These are phyloP conservation scores for Chromoteleia sp. DNA, from an alignment of 2,888 invertebrate genomes.

Conservation along the genomic window DNA sequence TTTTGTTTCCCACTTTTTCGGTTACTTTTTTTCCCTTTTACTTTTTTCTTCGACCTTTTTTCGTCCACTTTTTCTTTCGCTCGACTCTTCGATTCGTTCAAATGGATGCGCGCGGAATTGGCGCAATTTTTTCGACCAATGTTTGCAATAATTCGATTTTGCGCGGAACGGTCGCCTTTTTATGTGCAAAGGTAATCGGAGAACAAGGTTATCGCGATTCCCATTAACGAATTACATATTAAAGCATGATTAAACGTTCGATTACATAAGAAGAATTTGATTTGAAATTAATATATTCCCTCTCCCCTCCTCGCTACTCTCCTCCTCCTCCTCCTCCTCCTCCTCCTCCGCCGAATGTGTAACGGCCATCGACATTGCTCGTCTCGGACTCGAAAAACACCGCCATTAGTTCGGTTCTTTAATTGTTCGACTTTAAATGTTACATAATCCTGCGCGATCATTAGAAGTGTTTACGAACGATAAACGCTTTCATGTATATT, in stretches of 20 bases:
- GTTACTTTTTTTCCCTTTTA: too few species aligned
- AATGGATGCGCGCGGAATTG: too few species aligned
- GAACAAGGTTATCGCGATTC: neutral
- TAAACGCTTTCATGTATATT: slow-evolving; percentile 12
- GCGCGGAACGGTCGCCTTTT: neutral
- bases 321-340: neutral
- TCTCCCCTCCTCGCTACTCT: neutral
- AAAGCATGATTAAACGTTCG: slow-evolving; percentile 14
- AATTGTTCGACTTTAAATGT: neutral
- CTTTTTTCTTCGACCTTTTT: too few species aligned
- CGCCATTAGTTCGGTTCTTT: slow-evolving; percentile 2
- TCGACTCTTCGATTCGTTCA: too few species aligned
- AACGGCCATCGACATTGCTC: neutral
- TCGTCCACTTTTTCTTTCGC: too few species aligned
- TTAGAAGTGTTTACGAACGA: slow-evolving; percentile 12
- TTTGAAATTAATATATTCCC: slow-evolving; percentile 4
- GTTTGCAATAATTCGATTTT: neutral
- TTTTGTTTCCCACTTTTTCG: too few species aligned
- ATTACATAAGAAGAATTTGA: slow-evolving; percentile 17
- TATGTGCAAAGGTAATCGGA: neutral
- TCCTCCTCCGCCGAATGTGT: neutral
- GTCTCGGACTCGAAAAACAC: neutral
- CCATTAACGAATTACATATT: slow-evolving; percentile 8
- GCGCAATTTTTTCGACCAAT: too few species aligned
- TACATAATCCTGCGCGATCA: slow-evolving; percentile 5